phyloP scores from a whole-genome alignment of 23 tunicate species.

The Halocynthia aurantium region DNA sequence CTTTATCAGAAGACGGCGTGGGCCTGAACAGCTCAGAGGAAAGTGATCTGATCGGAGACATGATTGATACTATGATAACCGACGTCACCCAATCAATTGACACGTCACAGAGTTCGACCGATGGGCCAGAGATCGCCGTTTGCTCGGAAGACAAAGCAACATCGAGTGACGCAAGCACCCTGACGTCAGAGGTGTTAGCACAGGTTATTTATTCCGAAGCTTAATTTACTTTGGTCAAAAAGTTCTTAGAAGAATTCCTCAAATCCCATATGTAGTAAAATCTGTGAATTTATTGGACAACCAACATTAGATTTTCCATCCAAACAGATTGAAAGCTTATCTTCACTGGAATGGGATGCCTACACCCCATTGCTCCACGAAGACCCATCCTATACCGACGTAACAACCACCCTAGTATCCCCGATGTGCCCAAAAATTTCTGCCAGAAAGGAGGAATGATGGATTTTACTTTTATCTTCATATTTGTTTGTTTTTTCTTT shows the following conservation, averaged over 20 bases:
- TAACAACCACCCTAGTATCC: background rate
- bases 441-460: background rate
- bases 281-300: constrained; percentile 1
- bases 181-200: constrained; percentile 3
- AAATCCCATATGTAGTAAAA: too few relatives aligned
- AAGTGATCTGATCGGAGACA: constrained; percentile 7
- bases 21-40: constrained; percentile 8
- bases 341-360: constrained; percentile 26
- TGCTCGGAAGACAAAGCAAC: background rate
- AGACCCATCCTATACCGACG: constrained; percentile 6
- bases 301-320: background rate
- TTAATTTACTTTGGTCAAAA: too few relatives aligned
- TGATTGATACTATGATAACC: constrained; percentile 16
- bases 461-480: background rate
- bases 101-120: background rate
- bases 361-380: constrained; percentile 22
- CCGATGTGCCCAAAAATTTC: background rate
- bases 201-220: background rate
- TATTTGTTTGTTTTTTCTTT: too few relatives aligned
- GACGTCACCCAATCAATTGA: background rate
- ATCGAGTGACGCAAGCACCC: constrained; percentile 7
- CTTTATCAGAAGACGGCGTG: constrained; percentile 5
- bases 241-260: too few relatives aligned
- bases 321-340: constrained; percentile 6
- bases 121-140: too few relatives aligned